These are phyloP conservation scores for Hydractinia echinata DNA, from an alignment of 30 jellyfish, hydroid and myxozoan genomes.

Conservation along the genomic window DNA sequence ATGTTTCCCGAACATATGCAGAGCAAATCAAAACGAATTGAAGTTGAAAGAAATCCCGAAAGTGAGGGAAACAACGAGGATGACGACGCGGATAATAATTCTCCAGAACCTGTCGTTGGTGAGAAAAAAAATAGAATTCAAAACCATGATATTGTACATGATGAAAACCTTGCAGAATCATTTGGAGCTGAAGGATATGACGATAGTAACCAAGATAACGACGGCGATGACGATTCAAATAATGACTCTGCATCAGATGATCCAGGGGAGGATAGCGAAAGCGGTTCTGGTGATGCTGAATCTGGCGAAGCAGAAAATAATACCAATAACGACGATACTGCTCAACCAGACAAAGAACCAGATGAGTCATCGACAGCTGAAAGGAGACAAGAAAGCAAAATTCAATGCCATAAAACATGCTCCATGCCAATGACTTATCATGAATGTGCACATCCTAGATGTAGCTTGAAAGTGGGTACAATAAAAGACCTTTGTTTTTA, in stretches of 20 bases:
- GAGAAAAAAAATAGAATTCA: conserved; percentile 3
- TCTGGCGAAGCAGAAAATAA: conserved; percentile 26
- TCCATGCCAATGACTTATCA: conserved; percentile 82
- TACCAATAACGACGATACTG: conserved; percentile 29
- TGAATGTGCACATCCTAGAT: conserved; percentile 89
- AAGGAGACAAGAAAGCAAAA: conserved; percentile 23
- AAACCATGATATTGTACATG: conserved; percentile 7
- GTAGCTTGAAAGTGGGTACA: conserved; percentile 72
- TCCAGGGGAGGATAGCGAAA: neutral
- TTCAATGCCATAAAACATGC: conserved; percentile 62
- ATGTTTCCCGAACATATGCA: conserved; percentile 31
- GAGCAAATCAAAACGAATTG: neutral
- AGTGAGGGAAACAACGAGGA: conserved; percentile 4
- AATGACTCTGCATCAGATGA: neutral
- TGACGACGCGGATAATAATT: neutral
- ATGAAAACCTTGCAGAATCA: conserved; percentile 7
- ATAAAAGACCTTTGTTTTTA: conserved; percentile 80
- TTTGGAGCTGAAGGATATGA: conserved; percentile 22
- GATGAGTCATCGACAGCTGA: conserved; percentile 30
- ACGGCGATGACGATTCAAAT: conserved; percentile 3
- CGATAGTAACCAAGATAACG: neutral
- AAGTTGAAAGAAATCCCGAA: neutral
- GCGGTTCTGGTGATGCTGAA: conserved; percentile 29
- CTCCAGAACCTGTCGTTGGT: conserved; percentile 6
- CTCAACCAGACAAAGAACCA: conserved; percentile 28